phyloP scores from a whole-genome alignment of 1,140 invertebrate genomes.

The Mycetomoellerius zeteki region DNA sequence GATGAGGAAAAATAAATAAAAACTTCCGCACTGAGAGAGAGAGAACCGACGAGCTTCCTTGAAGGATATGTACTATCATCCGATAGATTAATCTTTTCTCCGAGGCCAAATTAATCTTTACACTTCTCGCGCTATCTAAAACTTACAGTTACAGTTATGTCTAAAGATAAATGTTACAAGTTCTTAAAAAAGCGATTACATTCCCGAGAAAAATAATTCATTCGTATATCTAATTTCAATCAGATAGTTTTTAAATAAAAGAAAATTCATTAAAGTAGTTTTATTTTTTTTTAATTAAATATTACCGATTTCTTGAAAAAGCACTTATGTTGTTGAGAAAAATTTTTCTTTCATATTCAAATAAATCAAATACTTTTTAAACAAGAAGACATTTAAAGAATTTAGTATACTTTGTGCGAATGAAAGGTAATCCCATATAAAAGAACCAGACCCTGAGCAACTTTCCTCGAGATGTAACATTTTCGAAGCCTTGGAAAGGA shows the following conservation, averaged over 20 bases:
- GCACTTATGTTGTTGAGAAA: background rate
- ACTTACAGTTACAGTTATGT: background rate
- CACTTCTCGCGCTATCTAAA: background rate
- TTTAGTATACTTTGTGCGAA: background rate
- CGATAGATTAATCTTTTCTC: constrained; percentile 22
- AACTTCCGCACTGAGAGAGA: constrained; percentile 35
- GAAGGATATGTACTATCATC: background rate
- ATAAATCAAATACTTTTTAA: background rate
- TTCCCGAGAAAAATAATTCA: background rate
- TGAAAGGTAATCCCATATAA: background rate
- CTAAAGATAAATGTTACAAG: background rate
- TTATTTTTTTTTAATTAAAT: background rate
- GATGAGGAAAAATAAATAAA: constrained; percentile 58
- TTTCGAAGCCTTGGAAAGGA: constrained; percentile 7
- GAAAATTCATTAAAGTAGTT: background rate
- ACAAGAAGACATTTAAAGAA: background rate
- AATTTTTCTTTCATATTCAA: background rate
- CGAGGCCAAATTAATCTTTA: background rate
- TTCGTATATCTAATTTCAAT: background rate
- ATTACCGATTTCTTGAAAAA: background rate
- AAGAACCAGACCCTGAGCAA: background rate
- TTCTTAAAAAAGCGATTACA: background rate
- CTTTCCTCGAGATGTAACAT: background rate
- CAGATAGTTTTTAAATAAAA: background rate
- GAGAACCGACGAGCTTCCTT: constrained; percentile 46